Evolutionary conservation across 2,113 vertebrate genomes (phyloP), one percentile per base, ranked within the genome.

Genomic region (Alectura lathami): DNA sequence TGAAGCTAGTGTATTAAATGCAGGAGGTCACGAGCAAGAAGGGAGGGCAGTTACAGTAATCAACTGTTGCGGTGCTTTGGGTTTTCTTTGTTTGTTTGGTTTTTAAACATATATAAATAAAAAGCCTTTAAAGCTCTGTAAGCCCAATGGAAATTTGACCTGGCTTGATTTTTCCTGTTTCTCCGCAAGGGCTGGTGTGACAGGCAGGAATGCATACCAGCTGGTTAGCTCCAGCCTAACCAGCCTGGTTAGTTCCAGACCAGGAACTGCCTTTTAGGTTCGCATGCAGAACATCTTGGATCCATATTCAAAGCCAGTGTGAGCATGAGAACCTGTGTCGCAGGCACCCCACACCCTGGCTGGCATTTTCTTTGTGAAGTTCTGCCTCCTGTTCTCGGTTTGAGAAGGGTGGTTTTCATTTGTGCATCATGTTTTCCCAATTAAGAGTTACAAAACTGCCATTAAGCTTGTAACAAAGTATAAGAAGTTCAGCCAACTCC

Each of bases 371-470:
- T 14, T 47, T 17, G 32, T 42, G 22, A 63, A 86, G 18, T 43
- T 60, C 23, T 75, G 45, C 40, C 81, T 67, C 57, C 68, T 12
- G 29, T 6, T 26, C 72, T 59, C 2, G 1, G 34, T 20, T 60
- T 26, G 69, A 48, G 67, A 17, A 30, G 63, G 38, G 67, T 74
- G 92, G 62, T 90, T 94, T 76, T 21, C 40, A 80, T 94, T 93
- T 83, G 36, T 0, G 7, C 66, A 72, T 74, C 91, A 92, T 91
- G 64, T 93, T 96, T 69, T 91, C 92, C 91, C 88, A 92, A 95
- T 96, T 96, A 96, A 22, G 66, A 75, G 94, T 95, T 94, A 77
- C 81, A 91, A 93, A 91, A 94, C 84, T 22, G 24, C 13, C 91
- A 89, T 79, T 77, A 93, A 73, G 84, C 67, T 3, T 7, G 8